phyloP scores from a whole-genome alignment of 2,113 vertebrate genomes.

The Naja naja region DNA sequence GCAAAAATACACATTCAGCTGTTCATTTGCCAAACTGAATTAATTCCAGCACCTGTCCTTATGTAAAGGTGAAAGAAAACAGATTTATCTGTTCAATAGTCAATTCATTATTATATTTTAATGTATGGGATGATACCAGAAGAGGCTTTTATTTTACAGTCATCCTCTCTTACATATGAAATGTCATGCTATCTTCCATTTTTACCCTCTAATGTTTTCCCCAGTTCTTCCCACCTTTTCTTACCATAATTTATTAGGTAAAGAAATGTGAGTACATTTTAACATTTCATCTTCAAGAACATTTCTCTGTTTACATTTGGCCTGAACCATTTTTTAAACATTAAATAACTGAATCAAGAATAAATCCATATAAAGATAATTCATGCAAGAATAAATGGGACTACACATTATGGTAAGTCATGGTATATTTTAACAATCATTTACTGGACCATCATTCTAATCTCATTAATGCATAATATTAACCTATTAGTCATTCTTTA shows the following conservation, averaged over 20 bases:
- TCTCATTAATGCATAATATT: background rate
- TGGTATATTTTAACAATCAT: background rate
- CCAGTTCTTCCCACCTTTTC: background rate
- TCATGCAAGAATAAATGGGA: background rate
- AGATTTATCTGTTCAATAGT: background rate
- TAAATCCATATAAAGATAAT: background rate
- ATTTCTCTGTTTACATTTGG: background rate
- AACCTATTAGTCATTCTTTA: background rate
- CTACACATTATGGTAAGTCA: background rate
- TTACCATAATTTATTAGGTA: background rate
- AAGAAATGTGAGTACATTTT: background rate
- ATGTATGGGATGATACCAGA: background rate
- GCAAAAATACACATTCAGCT: background rate
- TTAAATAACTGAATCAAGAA: background rate
- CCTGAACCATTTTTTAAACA: background rate
- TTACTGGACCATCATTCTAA: background rate
- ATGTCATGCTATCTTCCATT: background rate
- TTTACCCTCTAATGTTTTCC: background rate
- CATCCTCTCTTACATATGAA: background rate
- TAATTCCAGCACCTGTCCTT: background rate
- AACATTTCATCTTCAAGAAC: background rate
- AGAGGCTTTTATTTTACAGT: background rate
- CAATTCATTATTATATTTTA: background rate
- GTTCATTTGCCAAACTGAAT: background rate
- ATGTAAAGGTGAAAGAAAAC: background rate